Percentiles rank a stretch among this genome's conserved stretches.
These are phyloP conservation scores for Tragelaphus scriptus DNA, from an alignment of 2,113 vertebrate species.

Conservation along the genomic window DNA sequence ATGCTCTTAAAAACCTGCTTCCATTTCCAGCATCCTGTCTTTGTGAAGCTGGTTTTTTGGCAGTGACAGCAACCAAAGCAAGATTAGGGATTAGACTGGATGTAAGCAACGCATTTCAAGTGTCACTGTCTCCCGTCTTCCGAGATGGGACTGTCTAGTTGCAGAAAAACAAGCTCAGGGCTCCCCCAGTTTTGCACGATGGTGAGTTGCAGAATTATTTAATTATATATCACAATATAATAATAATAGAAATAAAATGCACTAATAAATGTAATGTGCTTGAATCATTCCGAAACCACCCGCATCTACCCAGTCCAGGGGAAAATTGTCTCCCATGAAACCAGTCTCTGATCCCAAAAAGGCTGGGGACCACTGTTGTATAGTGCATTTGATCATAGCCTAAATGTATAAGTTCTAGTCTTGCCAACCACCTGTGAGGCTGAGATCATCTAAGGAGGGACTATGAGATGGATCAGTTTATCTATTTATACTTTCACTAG, in stretches of 20 bases:
- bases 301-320: not conserved
- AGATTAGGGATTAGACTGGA: not conserved
- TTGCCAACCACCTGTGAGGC: not conserved
- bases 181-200: not conserved
- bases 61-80: not conserved
- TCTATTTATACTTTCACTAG: not conserved
- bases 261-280: not conserved
- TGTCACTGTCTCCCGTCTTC: fast-evolving
- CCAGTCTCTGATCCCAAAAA: not conserved
- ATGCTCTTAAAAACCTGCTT: not conserved
- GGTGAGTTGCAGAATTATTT: not conserved
- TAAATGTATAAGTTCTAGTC: not conserved
- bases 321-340: not conserved
- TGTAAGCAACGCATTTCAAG: not conserved
- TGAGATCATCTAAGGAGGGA: not conserved
- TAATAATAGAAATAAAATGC: not conserved
- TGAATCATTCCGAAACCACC: not conserved
- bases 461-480: not conserved
- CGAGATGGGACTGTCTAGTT: not conserved
- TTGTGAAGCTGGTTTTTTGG: not conserved
- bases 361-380: not conserved
- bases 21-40: not conserved
- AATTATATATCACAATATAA: not conserved
- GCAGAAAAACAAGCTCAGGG: not conserved
- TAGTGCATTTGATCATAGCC: not conserved